These are phyloP conservation scores for Leptopterna dolabrata DNA, from an alignment of 2,888 invertebrate species.

Conservation along the genomic window DNA sequence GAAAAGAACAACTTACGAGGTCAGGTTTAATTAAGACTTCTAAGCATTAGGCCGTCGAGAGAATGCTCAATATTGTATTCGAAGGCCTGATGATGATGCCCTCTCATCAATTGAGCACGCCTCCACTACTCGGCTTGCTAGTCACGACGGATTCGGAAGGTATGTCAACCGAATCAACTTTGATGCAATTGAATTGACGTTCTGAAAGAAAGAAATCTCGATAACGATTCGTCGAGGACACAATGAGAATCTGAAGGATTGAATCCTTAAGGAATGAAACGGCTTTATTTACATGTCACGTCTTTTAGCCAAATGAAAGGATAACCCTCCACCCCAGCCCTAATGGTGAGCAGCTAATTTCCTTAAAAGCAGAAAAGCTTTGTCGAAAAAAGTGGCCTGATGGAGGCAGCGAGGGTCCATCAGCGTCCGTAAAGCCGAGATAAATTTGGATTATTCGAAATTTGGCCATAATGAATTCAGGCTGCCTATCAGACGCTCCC, in stretches of 20 bases:
- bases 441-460: constrained; percentile 51
- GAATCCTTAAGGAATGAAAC: background rate
- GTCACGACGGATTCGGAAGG: too few species aligned
- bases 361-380: constrained; percentile 43
- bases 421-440: background rate
- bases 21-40: too few species aligned
- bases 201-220: background rate
- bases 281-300: constrained; percentile 39
- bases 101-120: too few species aligned
- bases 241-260: background rate
- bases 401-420: constrained; percentile 1
- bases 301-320: background rate
- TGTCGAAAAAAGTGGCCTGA: constrained; percentile 10
- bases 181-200: too few species aligned
- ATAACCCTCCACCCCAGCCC: background rate
- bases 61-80: too few species aligned
- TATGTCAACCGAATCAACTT: too few species aligned
- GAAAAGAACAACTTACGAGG: too few species aligned
- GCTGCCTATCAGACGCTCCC: constrained; percentile 45
- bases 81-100: too few species aligned
- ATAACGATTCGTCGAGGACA: background rate
- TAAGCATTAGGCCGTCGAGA: too few species aligned
- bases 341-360: constrained; percentile 37
- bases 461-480: constrained; percentile 46
- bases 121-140: too few species aligned